These are phyloP conservation scores for Datnioides undecimradiatus DNA, from an alignment of 2,113 vertebrate genomes.

Conservation along the genomic window DNA sequence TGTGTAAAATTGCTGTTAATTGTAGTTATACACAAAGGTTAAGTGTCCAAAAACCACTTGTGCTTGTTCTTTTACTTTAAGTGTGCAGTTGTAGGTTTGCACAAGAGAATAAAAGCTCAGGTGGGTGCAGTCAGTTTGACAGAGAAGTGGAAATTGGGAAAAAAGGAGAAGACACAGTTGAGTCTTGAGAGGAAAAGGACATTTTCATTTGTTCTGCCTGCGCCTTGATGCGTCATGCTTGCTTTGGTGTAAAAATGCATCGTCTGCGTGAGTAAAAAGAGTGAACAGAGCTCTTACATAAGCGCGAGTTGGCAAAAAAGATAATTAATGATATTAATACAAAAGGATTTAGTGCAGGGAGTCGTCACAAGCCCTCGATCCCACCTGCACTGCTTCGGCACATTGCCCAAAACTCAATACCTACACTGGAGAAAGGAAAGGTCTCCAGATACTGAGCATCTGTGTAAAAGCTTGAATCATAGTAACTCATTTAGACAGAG, in stretches of 20 bases:
- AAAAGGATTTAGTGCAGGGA: not conserved
- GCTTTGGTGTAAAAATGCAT: not conserved
- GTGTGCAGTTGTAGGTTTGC: not conserved
- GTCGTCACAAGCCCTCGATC: not conserved
- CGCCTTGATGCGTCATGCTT: not conserved
- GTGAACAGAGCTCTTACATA: not conserved
- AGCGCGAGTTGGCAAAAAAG: not conserved
- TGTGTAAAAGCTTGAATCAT: constrained; percentile 59
- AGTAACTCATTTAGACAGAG: constrained; percentile 27
- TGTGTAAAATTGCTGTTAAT: no score
- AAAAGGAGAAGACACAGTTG: not conserved
- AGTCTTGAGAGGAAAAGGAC: not conserved
- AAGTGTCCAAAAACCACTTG: not conserved
- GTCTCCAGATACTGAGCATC: constrained; percentile 53
- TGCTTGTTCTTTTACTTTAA: not conserved
- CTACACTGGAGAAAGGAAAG: constrained; percentile 12
- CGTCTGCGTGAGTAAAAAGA: not conserved
- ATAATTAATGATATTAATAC: not conserved
- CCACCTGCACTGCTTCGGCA: not conserved
- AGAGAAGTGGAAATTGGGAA: not conserved
- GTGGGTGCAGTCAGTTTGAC: not conserved
- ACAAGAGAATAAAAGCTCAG: not conserved
- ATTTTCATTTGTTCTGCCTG: constrained; percentile 4
- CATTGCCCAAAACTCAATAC: not conserved
- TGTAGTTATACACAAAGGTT: no score